Conservation (phyloP, 2,888 invertebrate species). For the Petrophora chlorosata region DNA sequence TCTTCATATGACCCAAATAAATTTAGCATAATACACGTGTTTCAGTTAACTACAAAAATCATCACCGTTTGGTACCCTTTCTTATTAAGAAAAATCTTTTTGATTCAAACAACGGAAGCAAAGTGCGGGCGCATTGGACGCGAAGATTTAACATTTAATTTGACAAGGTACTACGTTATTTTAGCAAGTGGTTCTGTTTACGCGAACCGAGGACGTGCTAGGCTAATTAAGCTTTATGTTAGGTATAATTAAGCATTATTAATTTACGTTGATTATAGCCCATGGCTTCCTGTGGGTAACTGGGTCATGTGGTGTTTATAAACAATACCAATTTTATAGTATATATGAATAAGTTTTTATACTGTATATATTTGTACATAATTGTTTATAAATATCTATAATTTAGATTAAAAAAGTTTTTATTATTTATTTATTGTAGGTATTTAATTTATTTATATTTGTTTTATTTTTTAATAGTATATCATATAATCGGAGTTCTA, state of each 20-base stretch:
- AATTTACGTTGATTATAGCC: constrained; percentile 27
- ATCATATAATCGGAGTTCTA: too few relatives aligned
- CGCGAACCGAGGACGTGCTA: neutral
- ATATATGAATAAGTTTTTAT: constrained; percentile 14
- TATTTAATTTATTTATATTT: too few relatives aligned
- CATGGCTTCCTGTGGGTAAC: constrained; percentile 26
- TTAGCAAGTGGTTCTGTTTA: constrained; percentile 2
- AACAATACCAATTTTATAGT: constrained; percentile 16
- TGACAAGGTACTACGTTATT: constrained; percentile 1
- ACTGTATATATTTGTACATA: too few relatives aligned
- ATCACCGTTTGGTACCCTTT: too few relatives aligned
- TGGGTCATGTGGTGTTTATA: constrained; percentile 22
- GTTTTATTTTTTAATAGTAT: too few relatives aligned
- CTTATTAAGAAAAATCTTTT: neutral
- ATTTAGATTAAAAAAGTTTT: too few relatives aligned
- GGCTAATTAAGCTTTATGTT: constrained; percentile 16
- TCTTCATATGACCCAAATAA: too few relatives aligned
- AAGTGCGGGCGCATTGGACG: too few relatives aligned
- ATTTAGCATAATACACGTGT: too few relatives aligned
- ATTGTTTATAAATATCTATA: too few relatives aligned
- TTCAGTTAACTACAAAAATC: too few relatives aligned
- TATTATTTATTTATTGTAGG: too few relatives aligned
- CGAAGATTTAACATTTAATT: neutral
- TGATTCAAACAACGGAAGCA: neutral
- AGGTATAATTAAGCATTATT: constrained; percentile 26